Base-by-base conservation (phyloP, 2,888 invertebrate genomes). In the Galeopsomyia nigrocyanea region DNA sequence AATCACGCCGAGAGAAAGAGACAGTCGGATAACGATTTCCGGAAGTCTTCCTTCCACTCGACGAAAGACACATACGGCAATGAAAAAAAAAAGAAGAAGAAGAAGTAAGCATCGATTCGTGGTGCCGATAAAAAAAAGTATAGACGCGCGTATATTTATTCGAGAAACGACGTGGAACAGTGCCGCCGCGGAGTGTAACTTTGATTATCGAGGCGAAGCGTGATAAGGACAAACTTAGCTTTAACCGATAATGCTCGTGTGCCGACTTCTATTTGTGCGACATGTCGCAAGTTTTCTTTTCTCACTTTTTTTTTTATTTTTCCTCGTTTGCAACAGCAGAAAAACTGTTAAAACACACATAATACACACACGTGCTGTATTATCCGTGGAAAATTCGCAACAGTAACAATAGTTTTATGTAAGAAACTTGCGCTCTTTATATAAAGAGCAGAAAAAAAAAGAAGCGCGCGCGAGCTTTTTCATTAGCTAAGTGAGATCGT, bases 141-240 rank as follows among this genome's bases (percentile, higher is more conserved):
- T n/a, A n/a, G 26, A 5, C 26, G 66, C n/a, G 7, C 49, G 31
- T 55, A 26, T 50, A 58, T 66, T 50, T 66, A 19, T 49, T 39
- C 9, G 14, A 55, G 31, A 55, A 39, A 1, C 26, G 49, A 62
- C 46, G 21, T n/a, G n/a, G 2, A 26, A 26, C 26, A 26, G 26
- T 26, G 26, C 26, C 5, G 17, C 19, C 39, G 39, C 51, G 26
- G 21, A 6, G 19, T n/a, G n/a, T 26, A 26, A 13, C 22, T 26
- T 50, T 26, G 51, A 70, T 70, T 64, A 58, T 58, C 56, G 31
- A 49, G 31, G 16, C 64, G 17, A n/a, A 19, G 2, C 3, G 26
- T 57, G 69, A 70, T 70, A 70, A 70, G 58, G 51, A 58, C 22
- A 56, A 70, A 70, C 64, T 70, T 51, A 70, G n/a, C 69, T 64